phyloP scores from a whole-genome alignment of 2,797 vertebrate genomes.

The Botia almorhae region DNA sequence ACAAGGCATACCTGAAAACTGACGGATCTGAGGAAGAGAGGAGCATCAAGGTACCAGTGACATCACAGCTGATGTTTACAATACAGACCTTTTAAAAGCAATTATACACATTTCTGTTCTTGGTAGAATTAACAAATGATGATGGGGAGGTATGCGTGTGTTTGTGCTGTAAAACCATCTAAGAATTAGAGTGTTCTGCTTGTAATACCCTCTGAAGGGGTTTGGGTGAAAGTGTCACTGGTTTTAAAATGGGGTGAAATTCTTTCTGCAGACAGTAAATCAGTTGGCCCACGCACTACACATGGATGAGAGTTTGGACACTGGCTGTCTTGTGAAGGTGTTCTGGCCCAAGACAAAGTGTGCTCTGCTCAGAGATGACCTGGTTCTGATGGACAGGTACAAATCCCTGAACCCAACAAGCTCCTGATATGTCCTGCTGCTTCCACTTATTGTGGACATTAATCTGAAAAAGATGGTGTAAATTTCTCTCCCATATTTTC shows the following conservation, averaged over 20 bases:
- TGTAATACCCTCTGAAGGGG: no score
- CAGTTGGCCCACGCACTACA: slow-evolving; percentile 97
- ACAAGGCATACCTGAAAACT: slow-evolving; percentile 94
- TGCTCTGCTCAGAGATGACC: slow-evolving; percentile 94
- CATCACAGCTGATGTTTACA: background rate
- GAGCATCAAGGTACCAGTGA: slow-evolving; percentile 88
- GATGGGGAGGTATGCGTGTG: no score
- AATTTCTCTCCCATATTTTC: background rate
- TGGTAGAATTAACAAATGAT: no score
- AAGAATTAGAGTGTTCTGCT: no score
- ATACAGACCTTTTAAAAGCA: background rate
- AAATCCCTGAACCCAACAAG: background rate
- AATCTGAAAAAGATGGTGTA: background rate
- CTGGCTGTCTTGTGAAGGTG: slow-evolving; percentile 93
- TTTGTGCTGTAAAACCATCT: no score
- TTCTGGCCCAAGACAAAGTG: slow-evolving; percentile 99
- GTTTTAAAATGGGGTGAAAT: background rate
- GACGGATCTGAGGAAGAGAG: slow-evolving; percentile 96
- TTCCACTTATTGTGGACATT: background rate
- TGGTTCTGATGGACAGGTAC: slow-evolving; percentile 98
- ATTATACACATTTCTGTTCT: no score
- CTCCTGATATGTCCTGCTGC: background rate
- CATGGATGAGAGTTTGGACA: slow-evolving; percentile 95
- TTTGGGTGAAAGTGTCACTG: no score
- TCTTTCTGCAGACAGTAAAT: slow-evolving; percentile 88